Percentiles rank a stretch among this genome's conserved stretches.
These are phyloP conservation scores for Gymnogyps californianus DNA, from an alignment of 2,113 vertebrate species.

Conservation along the genomic window DNA sequence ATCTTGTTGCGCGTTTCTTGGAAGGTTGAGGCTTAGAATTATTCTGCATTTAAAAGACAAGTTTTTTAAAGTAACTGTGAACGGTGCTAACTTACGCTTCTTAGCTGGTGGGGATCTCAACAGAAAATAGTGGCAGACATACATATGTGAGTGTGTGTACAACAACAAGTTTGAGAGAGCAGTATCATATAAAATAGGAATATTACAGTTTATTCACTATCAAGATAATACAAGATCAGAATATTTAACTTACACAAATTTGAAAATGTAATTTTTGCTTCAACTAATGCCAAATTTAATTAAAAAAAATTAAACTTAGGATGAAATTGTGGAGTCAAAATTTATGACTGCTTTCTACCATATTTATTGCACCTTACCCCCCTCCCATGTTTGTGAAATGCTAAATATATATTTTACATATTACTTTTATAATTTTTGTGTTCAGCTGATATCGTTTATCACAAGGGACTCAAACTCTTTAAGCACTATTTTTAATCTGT, in stretches of 20 bases:
- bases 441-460: neutral
- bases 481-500: neutral
- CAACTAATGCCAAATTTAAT: neutral
- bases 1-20: neutral
- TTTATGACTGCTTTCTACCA: neutral
- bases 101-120: neutral
- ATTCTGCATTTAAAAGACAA: neutral
- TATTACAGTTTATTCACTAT: neutral
- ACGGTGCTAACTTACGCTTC: neutral
- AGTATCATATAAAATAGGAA: neutral
- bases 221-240: neutral
- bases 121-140: neutral
- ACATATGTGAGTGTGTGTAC: neutral
- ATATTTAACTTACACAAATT: neutral
- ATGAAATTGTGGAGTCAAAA: neutral
- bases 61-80: neutral
- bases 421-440: neutral
- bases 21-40: neutral
- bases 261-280: neutral
- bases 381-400: neutral
- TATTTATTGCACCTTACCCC: neutral
- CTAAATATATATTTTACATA: neutral
- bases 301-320: neutral
- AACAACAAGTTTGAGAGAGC: neutral
- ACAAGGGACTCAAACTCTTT: neutral